These are phyloP conservation scores for Euura lappo DNA, from an alignment of 1,140 invertebrate species.

Conservation along the genomic window DNA sequence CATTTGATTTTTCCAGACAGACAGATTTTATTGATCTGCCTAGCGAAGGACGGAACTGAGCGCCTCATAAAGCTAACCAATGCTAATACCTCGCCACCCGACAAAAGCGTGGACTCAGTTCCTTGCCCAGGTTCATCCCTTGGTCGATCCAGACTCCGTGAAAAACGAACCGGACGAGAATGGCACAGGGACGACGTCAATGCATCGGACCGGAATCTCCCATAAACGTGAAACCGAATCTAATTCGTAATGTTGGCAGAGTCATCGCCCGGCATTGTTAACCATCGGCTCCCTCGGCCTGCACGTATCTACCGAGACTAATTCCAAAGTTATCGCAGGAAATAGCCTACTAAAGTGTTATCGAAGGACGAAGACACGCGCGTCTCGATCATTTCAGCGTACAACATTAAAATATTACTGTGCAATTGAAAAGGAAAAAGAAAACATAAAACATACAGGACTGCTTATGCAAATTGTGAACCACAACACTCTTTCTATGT, in stretches of 20 bases:
- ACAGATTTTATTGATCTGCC: constrained; percentile 58
- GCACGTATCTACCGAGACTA: constrained; percentile 32
- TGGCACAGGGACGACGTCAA: constrained; percentile 33
- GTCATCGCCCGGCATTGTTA: constrained; percentile 55
- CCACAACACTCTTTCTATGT: too few species aligned
- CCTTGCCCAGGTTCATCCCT: constrained; percentile 24
- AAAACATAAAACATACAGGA: too few species aligned
- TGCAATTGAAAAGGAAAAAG: too few species aligned
- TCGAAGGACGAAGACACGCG: not conserved
- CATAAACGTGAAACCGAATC: constrained; percentile 61
- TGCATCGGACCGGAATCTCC: constrained; percentile 51
- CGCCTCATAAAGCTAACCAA: constrained; percentile 63
- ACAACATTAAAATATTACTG: too few species aligned
- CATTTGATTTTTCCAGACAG: constrained; percentile 49
- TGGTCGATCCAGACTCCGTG: constrained; percentile 11
- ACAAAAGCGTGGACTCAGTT: constrained; percentile 47
- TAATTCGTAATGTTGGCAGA: constrained; percentile 57
- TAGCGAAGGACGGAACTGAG: constrained; percentile 57
- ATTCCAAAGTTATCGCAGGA: constrained; percentile 51
- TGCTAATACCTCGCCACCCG: constrained; percentile 60
- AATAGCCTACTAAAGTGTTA: constrained; percentile 39
- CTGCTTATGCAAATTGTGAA: too few species aligned
- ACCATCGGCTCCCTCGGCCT: constrained; percentile 22
- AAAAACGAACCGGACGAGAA: constrained; percentile 9
- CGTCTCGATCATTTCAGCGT: too few species aligned